Conservation (phyloP, 1,140 invertebrate genomes). For the Charaxes varanes region DNA sequence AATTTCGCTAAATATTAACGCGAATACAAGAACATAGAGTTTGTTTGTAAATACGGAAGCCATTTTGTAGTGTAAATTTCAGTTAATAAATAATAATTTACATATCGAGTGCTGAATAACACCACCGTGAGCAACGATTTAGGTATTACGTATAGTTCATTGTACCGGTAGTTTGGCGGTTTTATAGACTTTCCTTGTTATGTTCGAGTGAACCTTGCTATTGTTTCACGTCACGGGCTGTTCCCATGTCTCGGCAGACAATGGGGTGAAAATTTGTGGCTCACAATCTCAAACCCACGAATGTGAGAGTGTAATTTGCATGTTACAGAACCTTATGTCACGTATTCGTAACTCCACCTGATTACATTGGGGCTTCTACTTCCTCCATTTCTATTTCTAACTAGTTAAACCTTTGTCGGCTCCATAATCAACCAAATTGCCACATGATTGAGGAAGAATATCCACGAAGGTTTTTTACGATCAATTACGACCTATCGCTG, state of each 20-base stretch:
- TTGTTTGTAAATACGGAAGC: slow-evolving; percentile 4
- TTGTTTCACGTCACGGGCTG: slow-evolving; percentile 61
- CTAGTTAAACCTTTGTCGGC: no score
- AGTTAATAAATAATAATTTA: slow-evolving; percentile 6
- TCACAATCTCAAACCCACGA: slow-evolving; percentile 53
- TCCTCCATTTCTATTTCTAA: no score
- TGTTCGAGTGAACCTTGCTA: slow-evolving; percentile 67
- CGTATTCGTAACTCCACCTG: no score
- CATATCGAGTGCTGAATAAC: background rate
- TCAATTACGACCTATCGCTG: no score
- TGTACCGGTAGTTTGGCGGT: slow-evolving; percentile 36
- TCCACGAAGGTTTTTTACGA: no score
- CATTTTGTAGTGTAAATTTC: slow-evolving; percentile 18
- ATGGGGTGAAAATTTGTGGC: slow-evolving; percentile 67
- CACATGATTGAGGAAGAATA: no score
- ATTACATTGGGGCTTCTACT: no score
- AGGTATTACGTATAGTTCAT: slow-evolving; percentile 47
- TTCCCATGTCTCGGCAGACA: slow-evolving; percentile 55
- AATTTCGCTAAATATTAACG: slow-evolving; percentile 32
- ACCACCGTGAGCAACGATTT: slow-evolving; percentile 28
- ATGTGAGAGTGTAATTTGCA: slow-evolving; percentile 40
- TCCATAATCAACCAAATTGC: no score
- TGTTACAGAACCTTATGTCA: no score
- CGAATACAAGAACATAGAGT: slow-evolving; percentile 23
- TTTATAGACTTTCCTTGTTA: slow-evolving; percentile 70